These are phyloP conservation scores for Anguilla obscura DNA, from an alignment of 2,797 vertebrate species.

Conservation along the genomic window DNA sequence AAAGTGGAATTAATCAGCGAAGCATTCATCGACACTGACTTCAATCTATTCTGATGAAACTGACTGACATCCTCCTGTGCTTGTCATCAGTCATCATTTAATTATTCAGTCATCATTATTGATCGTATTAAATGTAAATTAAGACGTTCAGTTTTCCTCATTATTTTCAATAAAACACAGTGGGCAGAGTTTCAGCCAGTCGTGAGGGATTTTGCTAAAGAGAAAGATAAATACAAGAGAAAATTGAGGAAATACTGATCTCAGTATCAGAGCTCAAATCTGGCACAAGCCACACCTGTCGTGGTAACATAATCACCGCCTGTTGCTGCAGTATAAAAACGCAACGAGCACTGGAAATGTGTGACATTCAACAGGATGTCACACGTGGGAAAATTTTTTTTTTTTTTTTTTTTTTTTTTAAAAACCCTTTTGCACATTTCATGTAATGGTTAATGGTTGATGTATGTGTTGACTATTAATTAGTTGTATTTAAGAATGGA, in stretches of 20 bases:
- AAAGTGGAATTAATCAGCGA: slow-evolving; percentile 80
- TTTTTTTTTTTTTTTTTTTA: too few species aligned
- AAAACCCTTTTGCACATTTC: too few species aligned
- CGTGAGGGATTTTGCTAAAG: slow-evolving; percentile 73
- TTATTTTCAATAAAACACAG: slow-evolving; percentile 84
- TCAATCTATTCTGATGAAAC: slow-evolving; percentile 87
- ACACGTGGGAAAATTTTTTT: too few species aligned
- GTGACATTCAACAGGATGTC: too few species aligned
- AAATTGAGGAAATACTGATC: slow-evolving; percentile 72
- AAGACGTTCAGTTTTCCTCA: slow-evolving; percentile 85
- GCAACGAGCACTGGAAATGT: too few species aligned
- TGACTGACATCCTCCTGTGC: slow-evolving; percentile 83
- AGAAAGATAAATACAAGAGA: slow-evolving; percentile 67
- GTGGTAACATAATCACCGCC: not conserved
- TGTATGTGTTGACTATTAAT: too few species aligned
- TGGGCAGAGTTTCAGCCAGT: slow-evolving; percentile 84
- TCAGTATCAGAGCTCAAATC: slow-evolving; percentile 73
- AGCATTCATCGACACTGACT: slow-evolving; percentile 81
- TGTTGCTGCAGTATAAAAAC: not conserved
- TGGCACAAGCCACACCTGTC: slow-evolving; percentile 39
- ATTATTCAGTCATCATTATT: slow-evolving; percentile 67
- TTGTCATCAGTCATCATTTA: slow-evolving; percentile 86
- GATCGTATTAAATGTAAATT: slow-evolving; percentile 87
- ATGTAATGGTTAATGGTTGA: too few species aligned
- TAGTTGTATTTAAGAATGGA: too few species aligned